Conservation (phyloP, 2,888 invertebrate genomes). For the Zootermopsis nevadensis region DNA sequence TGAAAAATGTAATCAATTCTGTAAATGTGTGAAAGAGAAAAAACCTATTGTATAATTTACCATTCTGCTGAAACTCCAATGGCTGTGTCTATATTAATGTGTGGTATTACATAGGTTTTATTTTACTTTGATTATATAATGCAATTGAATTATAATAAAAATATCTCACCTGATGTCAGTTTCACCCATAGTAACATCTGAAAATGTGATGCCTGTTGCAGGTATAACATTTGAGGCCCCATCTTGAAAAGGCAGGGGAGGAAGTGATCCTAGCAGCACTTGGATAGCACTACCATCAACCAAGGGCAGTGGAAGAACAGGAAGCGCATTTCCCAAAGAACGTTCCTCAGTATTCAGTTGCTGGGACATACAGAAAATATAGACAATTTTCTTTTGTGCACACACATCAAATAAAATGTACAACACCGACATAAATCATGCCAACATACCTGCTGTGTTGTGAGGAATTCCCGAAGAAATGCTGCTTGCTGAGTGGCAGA, state of each 20-base stretch:
- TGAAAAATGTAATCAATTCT: too few relatives aligned
- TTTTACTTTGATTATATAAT: not conserved
- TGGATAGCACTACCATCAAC: slow-evolving; percentile 76
- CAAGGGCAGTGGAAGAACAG: slow-evolving; percentile 80
- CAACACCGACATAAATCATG: not conserved
- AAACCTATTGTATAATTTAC: too few relatives aligned
- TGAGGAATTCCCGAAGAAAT: slow-evolving; percentile 89
- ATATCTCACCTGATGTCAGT: slow-evolving; percentile 45
- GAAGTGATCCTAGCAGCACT: slow-evolving; percentile 74
- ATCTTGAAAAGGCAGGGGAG: slow-evolving; percentile 57
- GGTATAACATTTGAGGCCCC: slow-evolving; percentile 57
- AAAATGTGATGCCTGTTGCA: slow-evolving; percentile 55
- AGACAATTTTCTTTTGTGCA: not conserved
- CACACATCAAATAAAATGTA: too few relatives aligned
- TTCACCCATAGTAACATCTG: slow-evolving; percentile 47
- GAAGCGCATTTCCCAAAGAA: slow-evolving; percentile 59
- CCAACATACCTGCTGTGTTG: slow-evolving; percentile 78
- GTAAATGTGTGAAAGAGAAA: too few relatives aligned
- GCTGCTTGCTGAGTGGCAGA: slow-evolving; percentile 79
- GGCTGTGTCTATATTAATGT: too few relatives aligned
- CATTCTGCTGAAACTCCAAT: too few relatives aligned
- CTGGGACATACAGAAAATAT: slow-evolving; percentile 58
- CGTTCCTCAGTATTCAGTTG: slow-evolving; percentile 65
- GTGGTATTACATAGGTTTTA: not conserved
- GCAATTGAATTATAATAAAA: too few relatives aligned